Evolutionary conservation across 2,113 vertebrate species (phyloP), one percentile per base, ranked within the genome.

Genomic region (Myotis lucifugus): DNA sequence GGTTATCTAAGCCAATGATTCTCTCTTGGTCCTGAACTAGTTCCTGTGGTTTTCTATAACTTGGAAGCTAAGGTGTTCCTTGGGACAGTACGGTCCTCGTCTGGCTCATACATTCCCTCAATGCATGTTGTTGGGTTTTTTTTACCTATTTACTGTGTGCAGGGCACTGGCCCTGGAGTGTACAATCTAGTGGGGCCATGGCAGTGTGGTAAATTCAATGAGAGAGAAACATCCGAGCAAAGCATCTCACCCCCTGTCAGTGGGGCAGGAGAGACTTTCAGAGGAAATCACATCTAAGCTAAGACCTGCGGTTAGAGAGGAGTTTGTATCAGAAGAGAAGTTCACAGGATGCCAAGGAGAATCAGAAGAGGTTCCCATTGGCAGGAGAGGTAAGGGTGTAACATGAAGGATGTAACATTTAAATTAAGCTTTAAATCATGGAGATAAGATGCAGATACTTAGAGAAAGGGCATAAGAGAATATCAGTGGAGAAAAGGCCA

Each of bases 31-130:
- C 66, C 32, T 29, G 9, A 88, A 59, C 64, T 48, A 54, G 69
- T 86, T 85, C 34, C 64, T n/a, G 13, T 74, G 61, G 40, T 46
- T 93, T 91, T 92, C 64, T 90, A 9, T 87, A 79, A 83, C 84
- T 77, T 48, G 18, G 54, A 87, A 78, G 52, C 19, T 54, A 66
- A 69, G 52, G 34, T 46, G 27, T 72, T 82, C 76, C 52, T 74
- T 29, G 17, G 83, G 67, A 66, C 23, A 69, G n/a, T 32, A 52
- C 66, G 32, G 25, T 52, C 32, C 59, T 94, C 46, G 42, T 77
- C 27, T 10, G 21, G 46, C 10, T 69, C 61, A 14, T 23, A 66
- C 52, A 7, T 52, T 37, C 46, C 23, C 40, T 93, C 40, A 34
- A 27, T 12, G 54, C 37, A n/a, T 8, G 17, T 37, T 37, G 37